Evolutionary conservation across 2,797 vertebrate species (phyloP), one percentile per base, ranked within the genome.

Genomic region (Synanceia verrucosa): DNA sequence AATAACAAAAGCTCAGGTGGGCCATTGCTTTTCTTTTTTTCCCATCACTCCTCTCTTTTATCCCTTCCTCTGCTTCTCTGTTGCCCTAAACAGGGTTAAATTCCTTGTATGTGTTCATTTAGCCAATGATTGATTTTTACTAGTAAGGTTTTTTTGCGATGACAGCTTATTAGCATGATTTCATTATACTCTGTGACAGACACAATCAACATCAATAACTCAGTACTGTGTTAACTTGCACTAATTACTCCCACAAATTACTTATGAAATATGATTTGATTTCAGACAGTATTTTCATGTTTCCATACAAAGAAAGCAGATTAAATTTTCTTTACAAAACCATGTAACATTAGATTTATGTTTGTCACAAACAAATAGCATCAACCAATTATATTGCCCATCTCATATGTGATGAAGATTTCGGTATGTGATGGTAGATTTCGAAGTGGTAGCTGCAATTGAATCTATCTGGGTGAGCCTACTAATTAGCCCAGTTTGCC

Each of bases 131-230:
- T 6, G 21, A 36, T 13, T 56, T 10, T 33, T 31, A 29, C 18
- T 51, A 48, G 34, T 13, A 55, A 48, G 64, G 12, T 12, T 33
- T 70, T 62, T 46, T 63, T 63, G 71, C 2, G 1, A n/a, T 12
- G 43, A 58, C 57, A 65, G 70, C 67, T 82, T 41, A 79, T 86
- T 82, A 78, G 36, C 68, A 80, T 55, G 63, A 67, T 78, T 84
- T 69, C 65, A 84, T 81, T 78, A 77, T 13, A 66, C 34, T 50
- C 43, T 41, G 46, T 55, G 57, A 68, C 43, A 81, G 65, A 76
- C n/a, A 41, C 51, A 69, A 79, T 81, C 71, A 80, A 59, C 58
- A 80, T 74, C 64, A 78, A 81, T 81, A 68, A 78, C 31, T 71
- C 33, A 74, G 72, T 41, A 57, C 31, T 53, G 39, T 62, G 55